A percentile compares a stretch with the other conserved stretches of the same genome.
Conservation (phyloP, 2,113 vertebrate genomes). For the Malaclemys terrapin region DNA sequence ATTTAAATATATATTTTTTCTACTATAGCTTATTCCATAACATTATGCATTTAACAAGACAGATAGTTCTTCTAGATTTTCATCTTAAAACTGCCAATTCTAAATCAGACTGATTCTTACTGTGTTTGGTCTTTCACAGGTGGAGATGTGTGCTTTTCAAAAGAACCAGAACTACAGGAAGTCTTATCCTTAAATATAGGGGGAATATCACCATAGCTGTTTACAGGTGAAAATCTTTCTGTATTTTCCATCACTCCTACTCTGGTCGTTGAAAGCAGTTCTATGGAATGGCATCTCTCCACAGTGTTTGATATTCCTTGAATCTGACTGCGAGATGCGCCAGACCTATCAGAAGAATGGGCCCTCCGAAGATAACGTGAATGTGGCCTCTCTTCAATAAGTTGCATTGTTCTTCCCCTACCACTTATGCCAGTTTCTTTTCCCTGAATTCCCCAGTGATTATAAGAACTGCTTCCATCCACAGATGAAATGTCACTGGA, state of each 20-base stretch:
- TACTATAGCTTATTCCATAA: neutral
- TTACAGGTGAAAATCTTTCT: constrained; percentile 75
- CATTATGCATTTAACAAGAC: neutral
- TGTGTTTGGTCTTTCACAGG: constrained; percentile 84
- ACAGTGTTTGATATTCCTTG: constrained; percentile 57
- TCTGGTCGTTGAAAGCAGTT: constrained; percentile 80
- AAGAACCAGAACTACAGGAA: constrained; percentile 61
- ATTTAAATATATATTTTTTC: neutral
- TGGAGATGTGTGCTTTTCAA: constrained; percentile 81
- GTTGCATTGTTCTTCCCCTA: constrained; percentile 72
- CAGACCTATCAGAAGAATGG: constrained; percentile 91
- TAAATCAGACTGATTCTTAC: constrained; percentile 77
- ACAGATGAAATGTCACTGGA: constrained; percentile 70
- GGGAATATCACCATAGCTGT: constrained; percentile 72
- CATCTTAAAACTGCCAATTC: neutral
- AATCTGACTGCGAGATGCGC: constrained; percentile 65
- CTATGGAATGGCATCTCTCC: constrained; percentile 91
- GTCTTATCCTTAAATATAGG: constrained; percentile 82
- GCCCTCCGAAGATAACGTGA: constrained; percentile 92
- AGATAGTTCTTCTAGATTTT: neutral
- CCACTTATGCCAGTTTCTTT: constrained; percentile 55
- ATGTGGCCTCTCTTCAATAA: constrained; percentile 81
- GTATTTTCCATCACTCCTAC: constrained; percentile 60
- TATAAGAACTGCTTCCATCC: constrained; percentile 77
- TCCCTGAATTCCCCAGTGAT: constrained; percentile 70